Evolutionary conservation across 2,888 invertebrate species (phyloP), one percentile per base, ranked within the genome.

Genomic region (Apodemia duryi): DNA sequence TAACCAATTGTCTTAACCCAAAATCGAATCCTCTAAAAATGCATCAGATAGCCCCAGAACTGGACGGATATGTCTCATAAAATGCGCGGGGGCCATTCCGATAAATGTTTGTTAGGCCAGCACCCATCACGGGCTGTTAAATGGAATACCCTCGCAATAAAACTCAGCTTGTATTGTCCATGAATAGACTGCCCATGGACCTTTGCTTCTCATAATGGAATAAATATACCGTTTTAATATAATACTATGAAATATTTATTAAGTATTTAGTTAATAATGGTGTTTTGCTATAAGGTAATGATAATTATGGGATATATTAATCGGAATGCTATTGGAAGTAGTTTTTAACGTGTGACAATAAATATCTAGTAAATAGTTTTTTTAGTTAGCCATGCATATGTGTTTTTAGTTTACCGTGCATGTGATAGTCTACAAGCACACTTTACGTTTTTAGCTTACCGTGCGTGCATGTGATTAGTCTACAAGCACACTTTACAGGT

Each of bases 21-120:
- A 83, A 85, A 83, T 80, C 79, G 83, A 77, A 81, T 82, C 64
- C 21, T 46, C 83, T 88, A 88, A 89, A 90, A 90, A 90, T 90
- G 84, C 84, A 84, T 84, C 84, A 82, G 84, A 84, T 84, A 84
- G 74, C 76, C 69, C 73, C 73, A 73, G 29, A 29, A 54, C 73
- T 72, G 76, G 77, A 73, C 79, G 78, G 86, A 90, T 83, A 89
- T 88, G 90, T 85, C 91, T 88, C 91, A 91, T 91, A 91, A 91
- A 91, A 80, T 87, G 84, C 77, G 81, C 80, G 69, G 67, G 75
- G 80, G 78, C 74, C 75, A 77, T 78, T 75, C 76, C 80, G 82
- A 82, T 84, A 82, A 83, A 80, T 79, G 76, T 78, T 76, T 75
- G 74, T 75, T 70, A 72, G 75, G 75, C 74, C 76, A 73, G 73